Percentiles rank a stretch among this genome's conserved stretches.
These are phyloP conservation scores for Amiota communis DNA, from an alignment of 2,888 invertebrate species.

Conservation along the genomic window DNA sequence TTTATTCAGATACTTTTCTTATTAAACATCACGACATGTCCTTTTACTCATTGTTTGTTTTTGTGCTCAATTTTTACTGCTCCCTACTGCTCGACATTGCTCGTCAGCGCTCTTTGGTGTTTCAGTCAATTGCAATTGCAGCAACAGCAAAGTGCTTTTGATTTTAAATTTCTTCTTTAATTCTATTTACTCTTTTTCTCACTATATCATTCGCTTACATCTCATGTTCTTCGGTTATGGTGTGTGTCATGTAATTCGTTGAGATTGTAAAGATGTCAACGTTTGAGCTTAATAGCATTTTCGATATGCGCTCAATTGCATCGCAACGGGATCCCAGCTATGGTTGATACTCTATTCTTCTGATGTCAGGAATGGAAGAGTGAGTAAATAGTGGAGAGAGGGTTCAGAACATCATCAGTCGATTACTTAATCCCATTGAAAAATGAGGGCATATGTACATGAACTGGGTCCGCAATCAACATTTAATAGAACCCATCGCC, in stretches of 20 bases:
- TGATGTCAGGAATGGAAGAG: neutral
- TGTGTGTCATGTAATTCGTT: neutral
- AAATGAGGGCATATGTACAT: conserved; percentile 56
- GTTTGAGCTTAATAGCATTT: conserved; percentile 31
- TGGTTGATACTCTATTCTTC: no score
- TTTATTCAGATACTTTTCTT: neutral
- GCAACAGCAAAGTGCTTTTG: neutral
- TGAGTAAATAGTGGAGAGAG: neutral
- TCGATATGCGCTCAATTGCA: conserved; percentile 26
- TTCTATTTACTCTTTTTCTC: neutral
- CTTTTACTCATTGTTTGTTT: no score
- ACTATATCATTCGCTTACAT: neutral
- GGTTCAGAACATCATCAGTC: neutral
- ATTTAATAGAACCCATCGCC: no score
- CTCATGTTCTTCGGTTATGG: neutral
- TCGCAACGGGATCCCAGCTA: neutral
- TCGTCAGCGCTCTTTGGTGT: neutral
- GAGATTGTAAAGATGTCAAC: conserved; percentile 27
- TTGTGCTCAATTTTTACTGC: no score
- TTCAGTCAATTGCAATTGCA: neutral
- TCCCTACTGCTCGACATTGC: neutral
- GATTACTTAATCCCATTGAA: conserved; percentile 24
- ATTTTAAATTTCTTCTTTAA: neutral
- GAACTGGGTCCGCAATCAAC: no score
- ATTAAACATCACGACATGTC: neutral